Percentiles rank a stretch among this genome's conserved stretches.
Conservation (phyloP, 2,113 vertebrate genomes). For the Calidris pugnax region DNA sequence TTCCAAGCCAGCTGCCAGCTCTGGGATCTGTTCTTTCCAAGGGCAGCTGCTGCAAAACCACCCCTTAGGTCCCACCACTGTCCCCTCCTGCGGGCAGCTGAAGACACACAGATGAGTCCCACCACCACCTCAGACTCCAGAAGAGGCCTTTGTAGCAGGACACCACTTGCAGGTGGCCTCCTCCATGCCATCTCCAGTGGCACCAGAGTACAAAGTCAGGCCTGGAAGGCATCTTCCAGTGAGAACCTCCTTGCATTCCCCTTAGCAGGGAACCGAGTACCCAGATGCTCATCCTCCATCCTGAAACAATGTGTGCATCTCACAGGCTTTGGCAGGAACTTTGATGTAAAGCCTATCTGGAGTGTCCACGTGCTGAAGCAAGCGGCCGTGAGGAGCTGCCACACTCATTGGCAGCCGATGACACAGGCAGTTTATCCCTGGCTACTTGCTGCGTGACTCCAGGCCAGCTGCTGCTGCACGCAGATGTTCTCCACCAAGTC, state of each 20-base stretch:
- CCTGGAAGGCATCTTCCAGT: neutral
- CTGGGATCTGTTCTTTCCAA: neutral
- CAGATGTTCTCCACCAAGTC: neutral
- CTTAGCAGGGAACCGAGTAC: neutral
- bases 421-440: neutral
- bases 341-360: neutral
- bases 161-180: neutral
- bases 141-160: neutral
- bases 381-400: accelerated
- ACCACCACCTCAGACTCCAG: neutral
- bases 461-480: neutral
- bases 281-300: neutral
- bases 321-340: neutral
- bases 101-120: neutral
- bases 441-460: neutral
- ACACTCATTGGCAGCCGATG: neutral
- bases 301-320: accelerated
- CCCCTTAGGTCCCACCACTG: neutral
- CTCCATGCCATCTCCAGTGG: neutral
- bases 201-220: neutral
- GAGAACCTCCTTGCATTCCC: accelerated
- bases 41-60: accelerated
- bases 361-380: neutral
- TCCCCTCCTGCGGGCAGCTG: neutral
- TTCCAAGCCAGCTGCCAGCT: neutral